These are phyloP conservation scores for Eclectus roratus DNA, from an alignment of 2,113 vertebrate genomes.

Conservation along the genomic window DNA sequence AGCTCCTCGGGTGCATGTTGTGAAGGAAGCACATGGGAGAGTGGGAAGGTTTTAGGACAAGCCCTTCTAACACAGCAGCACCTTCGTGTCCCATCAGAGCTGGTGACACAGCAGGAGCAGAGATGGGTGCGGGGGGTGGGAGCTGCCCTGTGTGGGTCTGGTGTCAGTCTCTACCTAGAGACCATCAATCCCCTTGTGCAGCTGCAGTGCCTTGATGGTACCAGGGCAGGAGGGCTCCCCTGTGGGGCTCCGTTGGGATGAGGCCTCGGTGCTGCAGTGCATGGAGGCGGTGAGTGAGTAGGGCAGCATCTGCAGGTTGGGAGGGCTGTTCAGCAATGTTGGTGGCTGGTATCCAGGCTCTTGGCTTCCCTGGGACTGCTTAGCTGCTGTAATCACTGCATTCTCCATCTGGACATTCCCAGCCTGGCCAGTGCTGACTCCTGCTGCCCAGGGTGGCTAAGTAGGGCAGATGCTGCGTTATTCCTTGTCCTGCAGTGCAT, in stretches of 20 bases:
- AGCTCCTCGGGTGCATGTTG: not conserved
- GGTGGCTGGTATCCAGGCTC: not conserved
- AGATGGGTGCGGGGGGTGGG: accelerated
- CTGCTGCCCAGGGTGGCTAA: not conserved
- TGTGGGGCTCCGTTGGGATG: not conserved
- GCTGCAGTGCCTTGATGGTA: too few relatives aligned
- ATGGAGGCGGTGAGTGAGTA: not conserved
- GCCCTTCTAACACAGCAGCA: not conserved
- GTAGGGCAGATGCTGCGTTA: not conserved
- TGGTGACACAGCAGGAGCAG: not conserved
- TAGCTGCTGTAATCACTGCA: not conserved
- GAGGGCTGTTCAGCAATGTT: not conserved
- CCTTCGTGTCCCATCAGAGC: not conserved
- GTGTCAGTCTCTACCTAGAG: accelerated
- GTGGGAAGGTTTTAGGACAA: not conserved
- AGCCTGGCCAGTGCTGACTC: not conserved
- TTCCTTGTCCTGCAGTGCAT: not conserved
- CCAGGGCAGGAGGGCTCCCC: not conserved
- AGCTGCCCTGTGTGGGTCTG: not conserved
- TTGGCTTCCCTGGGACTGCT: not conserved
- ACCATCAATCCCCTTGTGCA: not conserved
- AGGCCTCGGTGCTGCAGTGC: accelerated
- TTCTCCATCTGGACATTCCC: not conserved
- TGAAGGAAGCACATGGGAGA: not conserved
- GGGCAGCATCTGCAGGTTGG: not conserved